Conservation (phyloP, 2,888 invertebrate genomes). For the Chaetogeoica ovagalla region DNA sequence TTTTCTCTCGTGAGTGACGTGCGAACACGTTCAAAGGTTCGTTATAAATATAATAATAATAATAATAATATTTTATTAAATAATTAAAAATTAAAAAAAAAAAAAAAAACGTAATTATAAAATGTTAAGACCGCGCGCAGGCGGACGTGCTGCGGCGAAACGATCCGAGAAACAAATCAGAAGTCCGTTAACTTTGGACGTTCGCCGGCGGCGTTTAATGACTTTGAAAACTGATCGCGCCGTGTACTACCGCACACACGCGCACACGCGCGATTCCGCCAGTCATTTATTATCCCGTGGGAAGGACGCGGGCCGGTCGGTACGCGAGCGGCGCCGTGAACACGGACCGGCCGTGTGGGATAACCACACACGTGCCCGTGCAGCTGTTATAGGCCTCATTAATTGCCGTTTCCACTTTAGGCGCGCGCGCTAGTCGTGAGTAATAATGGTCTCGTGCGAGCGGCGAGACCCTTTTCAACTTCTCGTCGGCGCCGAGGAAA, state of each 20-base stretch:
- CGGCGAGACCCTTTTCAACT: neutral
- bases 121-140: too few species aligned
- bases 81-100: too few species aligned
- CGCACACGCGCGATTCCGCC: too few species aligned
- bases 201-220: slow-evolving; percentile 29
- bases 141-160: neutral
- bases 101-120: too few species aligned
- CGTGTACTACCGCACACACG: too few species aligned
- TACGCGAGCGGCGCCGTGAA: neutral
- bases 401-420: slow-evolving; percentile 47
- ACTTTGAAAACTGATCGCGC: slow-evolving; percentile 45
- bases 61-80: too few species aligned
- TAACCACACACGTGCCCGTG: slow-evolving; percentile 51
- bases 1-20: too few species aligned
- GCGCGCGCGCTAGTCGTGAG: neutral
- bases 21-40: too few species aligned
- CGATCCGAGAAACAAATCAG: slow-evolving; percentile 19
- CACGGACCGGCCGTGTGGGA: slow-evolving; percentile 17
- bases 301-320: neutral
- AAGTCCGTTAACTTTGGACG: slow-evolving; percentile 42
- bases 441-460: slow-evolving; percentile 19
- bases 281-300: slow-evolving; percentile 28
- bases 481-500: slow-evolving; percentile 4
- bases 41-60: too few species aligned
- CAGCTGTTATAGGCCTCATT: slow-evolving; percentile 45